A percentile compares a stretch with the other conserved stretches of the same genome.
phyloP scores from a whole-genome alignment of 2,797 vertebrate genomes.

The Pseudochirops cupreus region DNA sequence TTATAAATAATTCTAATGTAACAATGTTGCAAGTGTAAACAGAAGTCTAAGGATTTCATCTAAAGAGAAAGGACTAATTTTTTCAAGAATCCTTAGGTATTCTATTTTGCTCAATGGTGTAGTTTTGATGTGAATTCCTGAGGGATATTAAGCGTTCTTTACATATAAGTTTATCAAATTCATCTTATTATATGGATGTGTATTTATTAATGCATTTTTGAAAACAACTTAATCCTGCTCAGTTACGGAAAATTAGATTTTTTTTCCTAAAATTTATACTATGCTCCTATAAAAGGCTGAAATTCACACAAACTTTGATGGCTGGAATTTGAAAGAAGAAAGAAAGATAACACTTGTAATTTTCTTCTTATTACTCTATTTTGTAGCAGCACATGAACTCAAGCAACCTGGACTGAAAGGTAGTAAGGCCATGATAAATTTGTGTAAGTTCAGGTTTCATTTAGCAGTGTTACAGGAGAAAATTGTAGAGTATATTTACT shows the following conservation, averaged over 20 bases:
- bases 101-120: neutral
- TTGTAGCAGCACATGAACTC: neutral
- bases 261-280: slow-evolving; percentile 6
- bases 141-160: neutral
- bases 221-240: neutral
- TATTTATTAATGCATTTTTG: neutral
- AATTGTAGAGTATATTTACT: slow-evolving; percentile 74
- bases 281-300: neutral
- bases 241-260: neutral
- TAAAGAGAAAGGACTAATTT: neutral
- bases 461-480: slow-evolving; percentile 59
- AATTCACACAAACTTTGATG: neutral
- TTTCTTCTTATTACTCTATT: neutral
- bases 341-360: neutral
- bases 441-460: slow-evolving; percentile 53
- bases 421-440: slow-evolving; percentile 44
- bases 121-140: neutral
- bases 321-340: slow-evolving; percentile 12
- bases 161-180: slow-evolving; percentile 10
- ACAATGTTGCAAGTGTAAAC: neutral
- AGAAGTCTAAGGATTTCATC: neutral
- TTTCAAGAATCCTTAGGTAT: neutral
- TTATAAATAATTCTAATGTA: neutral
- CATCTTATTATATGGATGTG: neutral
- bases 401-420: neutral